phyloP scores from a whole-genome alignment of 2,888 invertebrate species.

The Dichetophora obliterata region DNA sequence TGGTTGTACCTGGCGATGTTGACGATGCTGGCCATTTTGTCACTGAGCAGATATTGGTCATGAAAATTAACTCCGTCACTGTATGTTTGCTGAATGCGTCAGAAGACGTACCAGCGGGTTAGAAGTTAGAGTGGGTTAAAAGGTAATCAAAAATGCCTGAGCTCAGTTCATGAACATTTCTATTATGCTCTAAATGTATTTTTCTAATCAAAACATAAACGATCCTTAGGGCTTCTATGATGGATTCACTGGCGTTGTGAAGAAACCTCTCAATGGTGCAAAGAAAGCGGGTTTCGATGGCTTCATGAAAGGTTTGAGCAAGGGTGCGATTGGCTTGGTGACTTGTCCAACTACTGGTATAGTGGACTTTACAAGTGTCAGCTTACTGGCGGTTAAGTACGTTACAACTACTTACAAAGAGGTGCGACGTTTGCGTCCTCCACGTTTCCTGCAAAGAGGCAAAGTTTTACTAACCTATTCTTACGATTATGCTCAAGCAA shows the following conservation, averaged over 20 bases:
- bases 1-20: too few species aligned
- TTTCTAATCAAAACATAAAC: too few species aligned
- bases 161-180: too few species aligned
- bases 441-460: slow-evolving; percentile 88
- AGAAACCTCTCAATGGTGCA: slow-evolving; percentile 95
- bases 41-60: too few species aligned
- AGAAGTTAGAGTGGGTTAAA: too few species aligned
- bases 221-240: slow-evolving; percentile 86
- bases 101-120: too few species aligned
- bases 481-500: slow-evolving; percentile 85
- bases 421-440: slow-evolving; percentile 81
- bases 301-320: slow-evolving; percentile 95
- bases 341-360: slow-evolving; percentile 97
- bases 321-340: slow-evolving; percentile 95
- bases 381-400: slow-evolving; percentile 91
- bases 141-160: too few species aligned
- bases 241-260: slow-evolving; percentile 96
- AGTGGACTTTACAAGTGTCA: slow-evolving; percentile 98
- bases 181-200: too few species aligned
- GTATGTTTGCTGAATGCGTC: too few species aligned
- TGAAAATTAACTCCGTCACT: too few species aligned
- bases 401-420: slow-evolving; percentile 84
- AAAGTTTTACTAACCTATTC: slow-evolving; percentile 90
- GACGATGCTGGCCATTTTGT: too few species aligned
- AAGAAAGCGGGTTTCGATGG: slow-evolving; percentile 94